Percentiles rank a stretch among this genome's conserved stretches.
phyloP scores from a whole-genome alignment of 2,888 invertebrate genomes.

The Ichneumoninae sp. region DNA sequence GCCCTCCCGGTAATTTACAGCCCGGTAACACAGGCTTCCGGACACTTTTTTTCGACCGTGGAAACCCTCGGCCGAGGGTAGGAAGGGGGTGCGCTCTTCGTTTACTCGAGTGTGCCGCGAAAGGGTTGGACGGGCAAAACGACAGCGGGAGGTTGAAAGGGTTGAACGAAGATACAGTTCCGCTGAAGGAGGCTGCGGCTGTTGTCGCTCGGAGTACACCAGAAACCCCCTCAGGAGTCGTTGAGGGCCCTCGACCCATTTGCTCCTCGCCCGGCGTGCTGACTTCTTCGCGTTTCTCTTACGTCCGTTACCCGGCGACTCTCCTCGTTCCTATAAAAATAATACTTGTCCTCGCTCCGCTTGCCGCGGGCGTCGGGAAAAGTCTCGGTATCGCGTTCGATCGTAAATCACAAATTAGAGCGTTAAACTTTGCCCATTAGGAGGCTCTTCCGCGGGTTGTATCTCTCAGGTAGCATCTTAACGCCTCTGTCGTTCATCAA shows the following conservation, averaged over 20 bases:
- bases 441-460: constrained; percentile 50
- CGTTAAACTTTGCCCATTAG: constrained; percentile 70
- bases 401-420: constrained; percentile 78
- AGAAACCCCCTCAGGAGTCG: constrained; percentile 74
- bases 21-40: constrained; percentile 53
- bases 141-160: constrained; percentile 44
- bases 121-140: constrained; percentile 54
- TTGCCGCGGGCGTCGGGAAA: constrained; percentile 62
- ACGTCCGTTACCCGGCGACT: constrained; percentile 9
- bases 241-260: constrained; percentile 76
- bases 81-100: constrained; percentile 33
- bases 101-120: constrained; percentile 26
- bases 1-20: constrained; percentile 84
- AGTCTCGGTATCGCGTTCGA: constrained; percentile 39
- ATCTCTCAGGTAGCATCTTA: constrained; percentile 71
- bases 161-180: constrained; percentile 20
- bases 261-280: constrained; percentile 60
- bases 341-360: constrained; percentile 77
- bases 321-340: constrained; percentile 76
- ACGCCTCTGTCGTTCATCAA: constrained; percentile 52
- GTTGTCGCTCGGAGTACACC: constrained; percentile 40
- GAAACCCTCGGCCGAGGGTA: constrained; percentile 77
- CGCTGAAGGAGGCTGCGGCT: constrained; percentile 8
- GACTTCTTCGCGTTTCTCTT: constrained; percentile 54
- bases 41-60: constrained; percentile 62